Conservation (phyloP, 2,113 vertebrate genomes). For the Talpa occidentalis region DNA sequence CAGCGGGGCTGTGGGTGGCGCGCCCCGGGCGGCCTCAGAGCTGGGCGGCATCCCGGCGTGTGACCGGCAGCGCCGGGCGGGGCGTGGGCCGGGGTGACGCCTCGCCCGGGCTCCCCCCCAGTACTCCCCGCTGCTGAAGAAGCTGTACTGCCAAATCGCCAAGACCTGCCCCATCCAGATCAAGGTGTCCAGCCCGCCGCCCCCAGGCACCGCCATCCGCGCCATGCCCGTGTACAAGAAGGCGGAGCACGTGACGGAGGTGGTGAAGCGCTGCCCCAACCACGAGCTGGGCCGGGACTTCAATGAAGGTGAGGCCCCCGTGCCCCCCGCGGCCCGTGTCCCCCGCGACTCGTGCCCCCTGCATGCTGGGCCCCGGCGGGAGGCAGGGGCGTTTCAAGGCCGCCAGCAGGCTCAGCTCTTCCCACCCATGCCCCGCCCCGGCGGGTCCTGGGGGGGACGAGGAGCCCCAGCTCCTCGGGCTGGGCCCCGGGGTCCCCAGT, state of each 20-base stretch:
- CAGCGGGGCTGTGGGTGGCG: too few relatives aligned
- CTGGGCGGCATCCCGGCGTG: too few relatives aligned
- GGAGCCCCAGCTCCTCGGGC: too few relatives aligned
- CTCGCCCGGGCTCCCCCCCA: slow-evolving; percentile 76
- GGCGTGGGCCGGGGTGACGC: rapidly evolving
- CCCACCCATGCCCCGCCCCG: too few relatives aligned
- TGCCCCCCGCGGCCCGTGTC: neutral
- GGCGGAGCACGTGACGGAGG: slow-evolving; percentile 97
- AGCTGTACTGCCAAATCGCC: slow-evolving; percentile 99
- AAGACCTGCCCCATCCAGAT: slow-evolving; percentile 99
- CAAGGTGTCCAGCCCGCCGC: slow-evolving; percentile 92
- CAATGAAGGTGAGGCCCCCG: slow-evolving; percentile 91
- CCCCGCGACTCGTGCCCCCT: neutral
- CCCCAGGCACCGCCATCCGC: slow-evolving; percentile 93
- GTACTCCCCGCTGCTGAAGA: slow-evolving; percentile 98
- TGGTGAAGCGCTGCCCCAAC: slow-evolving; percentile 98
- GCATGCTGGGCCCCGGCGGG: too few relatives aligned
- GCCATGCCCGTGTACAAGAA: slow-evolving; percentile 99
- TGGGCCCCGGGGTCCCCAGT: too few relatives aligned
- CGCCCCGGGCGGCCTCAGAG: too few relatives aligned
- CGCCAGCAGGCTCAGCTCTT: too few relatives aligned
- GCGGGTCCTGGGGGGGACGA: too few relatives aligned
- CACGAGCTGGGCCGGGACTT: slow-evolving; percentile 97
- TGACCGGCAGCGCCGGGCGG: too few relatives aligned
- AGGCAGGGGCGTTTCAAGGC: too few relatives aligned